These are phyloP conservation scores for Drosophila antonietae DNA, from an alignment of 2,888 invertebrate genomes.

Conservation along the genomic window DNA sequence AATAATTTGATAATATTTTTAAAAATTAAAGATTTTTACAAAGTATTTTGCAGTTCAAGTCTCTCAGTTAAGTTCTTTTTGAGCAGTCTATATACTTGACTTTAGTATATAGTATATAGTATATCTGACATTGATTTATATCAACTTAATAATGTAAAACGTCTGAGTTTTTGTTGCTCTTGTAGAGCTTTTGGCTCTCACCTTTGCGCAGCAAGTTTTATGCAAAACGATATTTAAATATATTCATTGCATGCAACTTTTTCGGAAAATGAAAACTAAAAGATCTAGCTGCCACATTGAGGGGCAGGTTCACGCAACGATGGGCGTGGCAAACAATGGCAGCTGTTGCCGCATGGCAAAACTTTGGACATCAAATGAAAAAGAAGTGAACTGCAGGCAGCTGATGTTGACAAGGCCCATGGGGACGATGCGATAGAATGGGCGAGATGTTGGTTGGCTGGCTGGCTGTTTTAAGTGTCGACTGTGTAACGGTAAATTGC, in stretches of 20 bases:
- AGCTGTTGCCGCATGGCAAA: conserved; percentile 65
- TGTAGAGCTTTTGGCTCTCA: conserved; percentile 4
- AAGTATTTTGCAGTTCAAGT: too few species aligned
- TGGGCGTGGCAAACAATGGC: conserved; percentile 44
- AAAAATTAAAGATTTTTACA: too few species aligned
- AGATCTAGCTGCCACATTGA: background rate
- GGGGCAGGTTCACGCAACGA: background rate
- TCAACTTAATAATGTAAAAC: conserved; percentile 59
- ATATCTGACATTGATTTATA: conserved; percentile 51
- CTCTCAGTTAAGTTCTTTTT: too few species aligned
- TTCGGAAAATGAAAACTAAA: conserved; percentile 22
- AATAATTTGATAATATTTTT: too few species aligned
- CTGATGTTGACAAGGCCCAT: conserved; percentile 67
- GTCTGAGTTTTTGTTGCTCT: conserved; percentile 16
- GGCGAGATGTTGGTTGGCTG: conserved; percentile 13
- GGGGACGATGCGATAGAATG: background rate
- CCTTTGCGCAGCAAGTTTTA: conserved; percentile 40
- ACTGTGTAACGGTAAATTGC: conserved; percentile 63
- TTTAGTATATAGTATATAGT: too few species aligned
- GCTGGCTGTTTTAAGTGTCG: conserved; percentile 51
- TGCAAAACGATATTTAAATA: conserved; percentile 70
- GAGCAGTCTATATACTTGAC: background rate
- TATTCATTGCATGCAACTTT: conserved; percentile 69
- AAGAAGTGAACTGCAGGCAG: conserved; percentile 35
- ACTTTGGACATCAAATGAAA: conserved; percentile 47